Percentiles rank a stretch among this genome's conserved stretches.
Conservation (phyloP, 2,113 vertebrate species). For the Otolemur garnettii region DNA sequence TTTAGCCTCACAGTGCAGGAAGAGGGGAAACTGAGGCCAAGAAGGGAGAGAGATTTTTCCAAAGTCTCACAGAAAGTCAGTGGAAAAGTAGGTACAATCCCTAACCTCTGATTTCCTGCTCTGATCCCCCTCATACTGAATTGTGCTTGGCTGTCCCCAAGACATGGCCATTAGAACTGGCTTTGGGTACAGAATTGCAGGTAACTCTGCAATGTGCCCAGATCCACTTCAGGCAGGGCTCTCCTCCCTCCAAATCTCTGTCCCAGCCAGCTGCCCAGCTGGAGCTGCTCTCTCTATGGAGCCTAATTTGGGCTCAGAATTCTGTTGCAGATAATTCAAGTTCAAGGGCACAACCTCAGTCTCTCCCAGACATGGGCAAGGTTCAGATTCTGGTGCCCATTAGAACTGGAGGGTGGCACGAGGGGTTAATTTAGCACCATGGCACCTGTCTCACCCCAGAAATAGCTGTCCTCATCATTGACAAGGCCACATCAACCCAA, state of each 20-base stretch:
- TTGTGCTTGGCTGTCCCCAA: background rate
- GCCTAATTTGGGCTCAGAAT: background rate
- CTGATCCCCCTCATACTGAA: background rate
- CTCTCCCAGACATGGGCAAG: background rate
- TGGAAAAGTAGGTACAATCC: background rate
- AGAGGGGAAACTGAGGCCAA: background rate
- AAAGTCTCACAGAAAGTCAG: background rate
- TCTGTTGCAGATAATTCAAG: background rate
- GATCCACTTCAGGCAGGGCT: background rate
- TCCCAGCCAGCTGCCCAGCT: background rate
- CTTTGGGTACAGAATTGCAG: background rate
- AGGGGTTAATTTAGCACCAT: background rate
- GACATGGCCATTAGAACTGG: background rate
- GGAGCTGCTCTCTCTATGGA: background rate
- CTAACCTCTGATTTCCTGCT: background rate
- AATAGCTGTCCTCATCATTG: background rate
- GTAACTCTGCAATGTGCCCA: too few relatives aligned
- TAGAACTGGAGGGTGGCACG: fast-evolving
- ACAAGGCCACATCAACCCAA: background rate
- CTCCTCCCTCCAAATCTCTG: background rate
- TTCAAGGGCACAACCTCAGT: background rate
- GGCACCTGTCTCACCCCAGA: background rate
- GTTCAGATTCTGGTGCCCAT: background rate
- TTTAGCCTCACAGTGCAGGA: background rate
- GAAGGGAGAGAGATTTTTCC: background rate